A percentile compares a stretch with the other conserved stretches of the same genome.
Evolutionary conservation across 1,140 invertebrate genomes (phyloP).

Genomic region (Aphidius gifuensis): DNA sequence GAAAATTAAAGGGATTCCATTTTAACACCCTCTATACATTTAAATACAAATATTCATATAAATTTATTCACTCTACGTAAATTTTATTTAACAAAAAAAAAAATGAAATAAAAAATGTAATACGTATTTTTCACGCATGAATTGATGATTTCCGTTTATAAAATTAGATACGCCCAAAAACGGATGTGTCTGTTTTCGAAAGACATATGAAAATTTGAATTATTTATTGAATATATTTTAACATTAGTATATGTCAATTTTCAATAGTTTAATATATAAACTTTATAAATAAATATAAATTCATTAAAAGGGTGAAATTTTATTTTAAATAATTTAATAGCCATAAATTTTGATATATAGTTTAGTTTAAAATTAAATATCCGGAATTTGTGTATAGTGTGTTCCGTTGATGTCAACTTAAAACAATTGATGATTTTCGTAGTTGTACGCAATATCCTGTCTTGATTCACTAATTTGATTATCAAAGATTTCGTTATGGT

Average conservation of each 20-base stretch:
- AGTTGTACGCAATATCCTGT: conserved; percentile 56
- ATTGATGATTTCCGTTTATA: conserved; percentile 1
- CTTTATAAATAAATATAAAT: background rate
- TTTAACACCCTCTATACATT: conserved; percentile 19
- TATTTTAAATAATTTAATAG: conserved; percentile 31
- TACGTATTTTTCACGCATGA: too few relatives aligned
- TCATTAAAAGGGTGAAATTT: conserved; percentile 25
- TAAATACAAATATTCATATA: background rate
- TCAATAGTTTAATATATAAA: background rate
- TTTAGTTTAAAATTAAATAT: conserved; percentile 56
- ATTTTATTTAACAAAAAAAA: conserved; percentile 1
- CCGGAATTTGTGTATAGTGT: conserved; percentile 32
- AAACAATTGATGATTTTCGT: conserved; percentile 50
- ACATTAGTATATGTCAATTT: background rate
- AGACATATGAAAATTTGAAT: background rate
- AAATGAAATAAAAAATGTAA: background rate
- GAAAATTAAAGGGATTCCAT: conserved; percentile 41
- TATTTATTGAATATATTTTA: background rate
- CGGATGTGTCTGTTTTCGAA: background rate
- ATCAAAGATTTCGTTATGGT: conserved; percentile 35
- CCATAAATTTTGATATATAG: conserved; percentile 42
- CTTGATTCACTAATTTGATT: conserved; percentile 51
- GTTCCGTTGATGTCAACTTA: conserved; percentile 52
- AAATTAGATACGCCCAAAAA: conserved; percentile 22
- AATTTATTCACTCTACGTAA: background rate